phyloP scores from a whole-genome alignment of 2,797 vertebrate species.

The Yasuhikotakia modesta region DNA sequence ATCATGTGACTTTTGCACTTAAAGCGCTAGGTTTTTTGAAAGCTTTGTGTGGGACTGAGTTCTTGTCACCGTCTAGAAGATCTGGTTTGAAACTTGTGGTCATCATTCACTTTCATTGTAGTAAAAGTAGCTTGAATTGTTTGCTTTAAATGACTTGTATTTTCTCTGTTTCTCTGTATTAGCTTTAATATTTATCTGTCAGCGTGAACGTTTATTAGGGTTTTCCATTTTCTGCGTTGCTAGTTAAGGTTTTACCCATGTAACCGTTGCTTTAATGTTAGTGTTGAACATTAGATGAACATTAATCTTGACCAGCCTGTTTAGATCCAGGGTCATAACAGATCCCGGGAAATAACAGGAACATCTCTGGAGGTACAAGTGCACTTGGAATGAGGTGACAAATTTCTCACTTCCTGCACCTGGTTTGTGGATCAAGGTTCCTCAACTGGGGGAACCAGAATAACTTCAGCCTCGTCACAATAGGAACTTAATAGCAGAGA shows the following conservation, averaged over 20 bases:
- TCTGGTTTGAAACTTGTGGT: not conserved
- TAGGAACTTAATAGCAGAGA: conserved; percentile 27
- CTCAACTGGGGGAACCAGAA: conserved; percentile 9
- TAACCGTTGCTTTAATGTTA: conserved; percentile 12
- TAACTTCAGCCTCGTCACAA: conserved; percentile 45
- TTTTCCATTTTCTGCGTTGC: not conserved
- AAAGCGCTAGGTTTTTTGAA: no score
- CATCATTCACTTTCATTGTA: not conserved
- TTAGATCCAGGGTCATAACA: no score
- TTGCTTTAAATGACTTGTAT: not conserved
- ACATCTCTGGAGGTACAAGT: conserved; percentile 44
- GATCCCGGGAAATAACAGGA: conserved; percentile 36
- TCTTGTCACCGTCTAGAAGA: not conserved
- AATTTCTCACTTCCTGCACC: conserved; percentile 45
- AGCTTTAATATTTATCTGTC: no score
- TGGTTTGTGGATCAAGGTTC: conserved; percentile 38
- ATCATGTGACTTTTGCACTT: no score
- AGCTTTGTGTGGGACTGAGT: not conserved
- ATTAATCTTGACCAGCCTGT: not conserved
- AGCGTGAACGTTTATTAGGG: not conserved
- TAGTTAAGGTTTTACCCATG: not conserved
- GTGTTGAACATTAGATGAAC: not conserved
- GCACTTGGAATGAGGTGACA: conserved; percentile 41
- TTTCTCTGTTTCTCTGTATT: no score
- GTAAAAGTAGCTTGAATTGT: not conserved